Conservation (phyloP, 2,888 invertebrate species). For the Julus scandinavius region DNA sequence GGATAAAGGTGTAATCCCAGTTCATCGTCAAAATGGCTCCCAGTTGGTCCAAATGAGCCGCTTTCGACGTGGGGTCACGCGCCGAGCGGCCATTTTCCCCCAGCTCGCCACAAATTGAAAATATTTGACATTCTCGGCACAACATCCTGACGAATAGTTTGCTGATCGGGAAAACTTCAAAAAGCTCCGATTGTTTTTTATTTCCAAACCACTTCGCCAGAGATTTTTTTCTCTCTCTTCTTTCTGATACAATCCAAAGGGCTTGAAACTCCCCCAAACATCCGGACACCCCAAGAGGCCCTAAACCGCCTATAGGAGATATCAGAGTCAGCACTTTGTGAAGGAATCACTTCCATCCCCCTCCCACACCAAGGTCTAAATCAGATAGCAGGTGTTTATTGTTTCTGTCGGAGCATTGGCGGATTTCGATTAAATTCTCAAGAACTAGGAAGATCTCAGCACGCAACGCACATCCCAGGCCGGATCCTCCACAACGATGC, state of each 20-base stretch:
- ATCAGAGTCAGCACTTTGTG: neutral
- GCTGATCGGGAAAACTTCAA: slow-evolving; percentile 50
- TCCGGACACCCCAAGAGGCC: slow-evolving; percentile 14
- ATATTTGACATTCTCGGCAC: slow-evolving; percentile 53
- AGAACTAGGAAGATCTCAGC: neutral
- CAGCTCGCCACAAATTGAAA: slow-evolving; percentile 53
- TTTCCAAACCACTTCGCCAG: slow-evolving; percentile 47
- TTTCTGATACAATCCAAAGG: slow-evolving; percentile 27
- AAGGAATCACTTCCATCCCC: neutral
- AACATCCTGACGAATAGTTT: slow-evolving; percentile 51
- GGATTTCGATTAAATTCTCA: slow-evolving; percentile 26
- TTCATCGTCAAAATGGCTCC: slow-evolving; percentile 33
- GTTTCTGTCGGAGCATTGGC: neutral
- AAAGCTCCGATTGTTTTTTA: slow-evolving; percentile 50
- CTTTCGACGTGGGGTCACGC: slow-evolving; percentile 51
- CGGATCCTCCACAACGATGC: neutral
- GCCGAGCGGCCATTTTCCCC: slow-evolving; percentile 49
- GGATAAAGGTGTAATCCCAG: slow-evolving; percentile 33
- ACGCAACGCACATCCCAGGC: too few relatives aligned
- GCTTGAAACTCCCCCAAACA: neutral
- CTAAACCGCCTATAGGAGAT: neutral
- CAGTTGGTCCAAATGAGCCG: slow-evolving; percentile 49
- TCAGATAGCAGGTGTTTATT: slow-evolving; percentile 33
- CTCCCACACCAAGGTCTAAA: neutral
- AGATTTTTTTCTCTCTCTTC: neutral